Base-by-base conservation (phyloP, 2,888 invertebrate genomes). In the Drosophila fulvimacula region DNA sequence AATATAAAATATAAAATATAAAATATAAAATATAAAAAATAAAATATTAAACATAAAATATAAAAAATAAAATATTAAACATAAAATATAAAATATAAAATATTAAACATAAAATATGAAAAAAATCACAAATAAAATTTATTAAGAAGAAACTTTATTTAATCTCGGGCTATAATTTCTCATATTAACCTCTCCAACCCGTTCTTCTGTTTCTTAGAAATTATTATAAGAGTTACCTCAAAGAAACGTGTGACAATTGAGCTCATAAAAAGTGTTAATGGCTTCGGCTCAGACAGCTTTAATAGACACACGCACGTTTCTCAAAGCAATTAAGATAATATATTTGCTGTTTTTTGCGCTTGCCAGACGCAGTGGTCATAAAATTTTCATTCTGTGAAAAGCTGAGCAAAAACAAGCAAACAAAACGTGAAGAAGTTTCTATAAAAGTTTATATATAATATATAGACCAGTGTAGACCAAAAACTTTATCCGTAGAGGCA, bases 321-420 rank as follows among this genome's bases (percentile, higher is more conserved):
- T 53, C 48, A 38, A 30, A 56, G 64, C 63, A 73, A 79, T 75
- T 74, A 69, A 79, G 76, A 74, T 75, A 79, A 61, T 76, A 76
- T 76, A 76, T 76, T 19, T 19, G 30, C 32, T 17, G 32, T 17
- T 30, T 30, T 48, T 48, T 48, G n/a, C 17, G 46, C 5, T 53
- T 76, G 69, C 39, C 51, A 59, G 58, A 36, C 59, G 59, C 52
- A 48, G 62, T 48, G 63, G 55, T 42, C 56, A 60, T 68, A 41
- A 68, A 74, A 64, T 60, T 60, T 57, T 59, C 49, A 55, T 52
- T 69, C 42, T 27, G 44, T 21, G 52, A 53, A 46, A 56, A 9
- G 10, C 49, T 24, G 4, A 39, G 13, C 19, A 24, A 34, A 34
- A 34, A 36, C 17, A 17, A 32, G 11, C 17, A 41, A 56, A 17